These are phyloP conservation scores for Microctonus brassicae DNA, from an alignment of 2,888 invertebrate species.

Conservation along the genomic window DNA sequence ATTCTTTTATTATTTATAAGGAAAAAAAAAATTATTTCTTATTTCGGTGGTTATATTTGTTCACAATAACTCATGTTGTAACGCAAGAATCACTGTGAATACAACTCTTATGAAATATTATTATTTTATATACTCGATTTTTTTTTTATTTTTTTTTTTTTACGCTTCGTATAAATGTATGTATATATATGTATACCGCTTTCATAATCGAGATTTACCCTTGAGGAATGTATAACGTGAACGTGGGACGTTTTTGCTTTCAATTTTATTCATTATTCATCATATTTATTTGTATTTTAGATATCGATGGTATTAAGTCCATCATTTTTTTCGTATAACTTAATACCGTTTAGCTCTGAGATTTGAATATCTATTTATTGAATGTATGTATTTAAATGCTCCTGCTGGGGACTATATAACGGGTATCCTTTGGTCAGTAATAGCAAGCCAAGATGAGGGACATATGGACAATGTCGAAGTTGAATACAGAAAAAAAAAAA, in stretches of 20 bases:
- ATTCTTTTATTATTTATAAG: no score
- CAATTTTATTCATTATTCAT: background rate
- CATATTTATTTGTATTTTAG: background rate
- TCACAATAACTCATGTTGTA: background rate
- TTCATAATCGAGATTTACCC: background rate
- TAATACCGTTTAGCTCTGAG: no score
- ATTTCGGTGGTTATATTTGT: background rate
- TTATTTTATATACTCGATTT: background rate
- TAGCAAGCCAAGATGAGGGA: background rate
- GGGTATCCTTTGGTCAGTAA: constrained; percentile 5
- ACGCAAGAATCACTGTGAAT: background rate
- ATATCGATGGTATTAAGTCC: no score
- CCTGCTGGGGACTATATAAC: constrained; percentile 2
- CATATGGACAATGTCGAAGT: constrained; percentile 4
- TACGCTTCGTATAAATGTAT: no score
- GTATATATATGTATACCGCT: background rate
- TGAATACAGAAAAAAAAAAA: background rate
- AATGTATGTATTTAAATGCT: background rate
- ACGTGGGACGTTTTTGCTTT: constrained; percentile 3
- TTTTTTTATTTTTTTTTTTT: background rate
- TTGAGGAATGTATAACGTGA: constrained; percentile 1
- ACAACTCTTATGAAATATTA: background rate
- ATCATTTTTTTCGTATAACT: no score
- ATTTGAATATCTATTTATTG: no score
- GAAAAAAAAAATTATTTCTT: no score